phyloP scores from a whole-genome alignment of 2,888 invertebrate species.

The Scelioninae gen. 1 region DNA sequence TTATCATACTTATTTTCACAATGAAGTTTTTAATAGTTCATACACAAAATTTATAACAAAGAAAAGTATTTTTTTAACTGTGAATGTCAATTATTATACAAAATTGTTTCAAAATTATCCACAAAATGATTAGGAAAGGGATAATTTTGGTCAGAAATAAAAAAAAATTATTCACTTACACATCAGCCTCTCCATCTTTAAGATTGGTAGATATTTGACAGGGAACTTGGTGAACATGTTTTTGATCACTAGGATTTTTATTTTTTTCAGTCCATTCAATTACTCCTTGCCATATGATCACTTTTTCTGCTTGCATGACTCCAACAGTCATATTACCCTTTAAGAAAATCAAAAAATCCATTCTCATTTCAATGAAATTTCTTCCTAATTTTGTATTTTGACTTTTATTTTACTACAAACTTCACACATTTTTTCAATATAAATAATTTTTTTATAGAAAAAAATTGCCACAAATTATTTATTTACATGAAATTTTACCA shows the following conservation, averaged over 20 bases:
- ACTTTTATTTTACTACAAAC: too few species aligned
- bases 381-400: too few species aligned
- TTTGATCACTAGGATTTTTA: slow-evolving; percentile 91
- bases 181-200: slow-evolving; percentile 94
- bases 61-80: too few species aligned
- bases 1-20: not conserved
- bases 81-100: too few species aligned
- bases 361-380: too few species aligned
- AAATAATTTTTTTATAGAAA: too few species aligned
- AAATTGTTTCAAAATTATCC: not conserved
- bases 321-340: slow-evolving; percentile 77
- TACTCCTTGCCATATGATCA: slow-evolving; percentile 91
- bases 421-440: too few species aligned
- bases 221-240: slow-evolving; percentile 89
- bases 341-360: too few species aligned
- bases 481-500: too few species aligned
- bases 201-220: slow-evolving; percentile 90
- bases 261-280: slow-evolving; percentile 97
- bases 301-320: slow-evolving; percentile 85
- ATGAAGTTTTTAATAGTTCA: not conserved
- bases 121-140: not conserved
- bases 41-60: not conserved
- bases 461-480: too few species aligned
- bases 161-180: slow-evolving; percentile 85
- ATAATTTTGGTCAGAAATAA: not conserved